Evolutionary conservation across 2,888 invertebrate genomes (phyloP), one percentile per base, ranked within the genome.

Genomic region (Chrysina gloriosa): DNA sequence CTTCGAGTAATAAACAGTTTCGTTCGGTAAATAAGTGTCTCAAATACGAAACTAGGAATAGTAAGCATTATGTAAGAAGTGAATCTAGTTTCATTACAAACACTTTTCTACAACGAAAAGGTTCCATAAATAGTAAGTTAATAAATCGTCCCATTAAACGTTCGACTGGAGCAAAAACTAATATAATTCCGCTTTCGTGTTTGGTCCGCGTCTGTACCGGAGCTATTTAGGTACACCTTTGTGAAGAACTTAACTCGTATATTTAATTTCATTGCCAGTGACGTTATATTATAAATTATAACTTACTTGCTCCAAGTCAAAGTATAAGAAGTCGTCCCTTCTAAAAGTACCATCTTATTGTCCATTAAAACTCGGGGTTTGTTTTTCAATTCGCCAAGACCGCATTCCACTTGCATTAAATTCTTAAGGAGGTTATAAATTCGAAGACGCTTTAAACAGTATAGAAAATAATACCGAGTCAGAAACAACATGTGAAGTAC

Each of bases 281-380:
- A 80, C 80, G 74, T 78, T 79, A 61, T 61, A 78, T 79, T 79
- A 79, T 80, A 80, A 80, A 80, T 80, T 80, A 80, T 80, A 80
- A 79, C 80, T 80, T 79, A 79, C 79, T 80, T 72, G 58, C 45
- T 61, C 42, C 27, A 29, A 61, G 42, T 42, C 27, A 61, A 61
- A 61, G 58, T 27, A 42, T 25, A 80, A 80, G 80, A 80, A 80
- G 79, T 79, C 74, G 80, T 80, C 80, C 52, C 58, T 67, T 77
- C 77, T 79, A 76, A 79, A 79, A 80, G 79, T 77, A 80, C 79
- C 79, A 79, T 78, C 80, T 79, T 79, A 80, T 80, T 80, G 80
- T 80, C 80, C 79, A 80, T 80, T 80, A 79, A 80, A 79, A 79
- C 79, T 77, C 78, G 74, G 78, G 78, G 78, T 80, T 78, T 79